Evolutionary conservation across 2,797 vertebrate species (phyloP), one percentile per base, ranked within the genome.

Genomic region (Sebastes hubbsi): DNA sequence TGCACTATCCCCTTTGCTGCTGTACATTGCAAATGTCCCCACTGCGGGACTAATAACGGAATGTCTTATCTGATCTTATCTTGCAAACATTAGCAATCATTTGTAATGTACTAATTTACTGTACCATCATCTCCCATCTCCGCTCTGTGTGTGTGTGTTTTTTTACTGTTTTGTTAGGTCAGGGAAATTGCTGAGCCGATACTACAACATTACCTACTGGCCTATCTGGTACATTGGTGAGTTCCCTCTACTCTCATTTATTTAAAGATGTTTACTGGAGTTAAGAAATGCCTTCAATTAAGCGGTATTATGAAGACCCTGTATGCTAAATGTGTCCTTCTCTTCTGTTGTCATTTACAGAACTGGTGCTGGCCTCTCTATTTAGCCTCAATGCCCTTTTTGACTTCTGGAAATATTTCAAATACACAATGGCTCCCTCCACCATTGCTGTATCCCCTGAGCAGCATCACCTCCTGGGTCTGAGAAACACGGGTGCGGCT

Each of bases 391-490:
- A 98, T 29, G 97, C 97, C 54, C 92, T 99, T 42, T 97, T 98
- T 95, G 98, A 99, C 88, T 99, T 99, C 93, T 99, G 98, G 98
- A 96, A 96, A 61, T 99, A 99, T 80, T 99, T 99, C 87, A 99
- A 97, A 83, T 99, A 97, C 87, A 97, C 98, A 0, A 96, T 99
- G 94, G 95, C 97, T 58, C 97, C 97, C 0, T 95, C 95, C 27
- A 96, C 92, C 64, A 91, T 98, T 42, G 94, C 94, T 3, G 88
- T 97, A 7, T 97, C 94, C 29, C 97, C 97, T 1, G 91, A 95
- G 22, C 98, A 99, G 77, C 97, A 98, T 89, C 83, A 85, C 5
- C 97, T 99, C 62, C 87, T 97, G 75, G 98, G 98, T 11, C 85
- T 99, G 16, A 87, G 80, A 36, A 94, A 94, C 78, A 95, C 96